Base-by-base conservation (phyloP, 2,113 vertebrate genomes). In the Neofelis nebulosa region DNA sequence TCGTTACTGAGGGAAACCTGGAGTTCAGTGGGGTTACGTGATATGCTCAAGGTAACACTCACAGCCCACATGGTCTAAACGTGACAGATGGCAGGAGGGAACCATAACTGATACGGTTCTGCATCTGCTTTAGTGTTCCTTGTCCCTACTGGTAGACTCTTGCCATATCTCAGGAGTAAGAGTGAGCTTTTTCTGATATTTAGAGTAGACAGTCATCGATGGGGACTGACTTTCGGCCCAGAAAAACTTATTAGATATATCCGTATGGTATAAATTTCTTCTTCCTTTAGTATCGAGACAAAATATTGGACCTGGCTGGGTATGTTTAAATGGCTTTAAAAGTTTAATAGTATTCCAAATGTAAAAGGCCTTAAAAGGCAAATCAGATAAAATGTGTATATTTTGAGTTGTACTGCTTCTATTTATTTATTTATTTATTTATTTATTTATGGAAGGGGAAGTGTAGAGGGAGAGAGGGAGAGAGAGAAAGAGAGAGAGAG, bases 371-470 rank as follows among this genome's bases (percentile, higher is more conserved):
- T 84, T 68, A 52, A 69, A 91, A 86, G 3, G 38, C 76, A 95
- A 94, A 69, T 89, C 61, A 91, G 95, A 79, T 23, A 16, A 33
- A 52, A 16, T 57, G 76, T 69, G 31, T 36, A 95, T 10, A 88
- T 61, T 96, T 89, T 96, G 57, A 74, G 27, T 85, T 31, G 29
- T 78, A 80, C 13, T 36, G 36, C 57, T 90, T 97, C n/a, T 73
- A 3, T 61, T 21, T 21, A 57, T 57, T 21, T 21, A 61, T 19
- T 61, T 61, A 61, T 23, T 23, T 57, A 19, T 57, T 55, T 55
- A 19, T 57, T 61, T 45, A 45, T 45, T 61, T 61, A 61, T 23
- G 21, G 57, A 21, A 61, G 57, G 19, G 57, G 21, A 61, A 61
- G 57, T 23, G 57, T 61, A 61, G 21, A 25, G 57, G 57, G 21